Conservation (phyloP, 2,888 invertebrate species). For the Drosophila diplacantha region DNA sequence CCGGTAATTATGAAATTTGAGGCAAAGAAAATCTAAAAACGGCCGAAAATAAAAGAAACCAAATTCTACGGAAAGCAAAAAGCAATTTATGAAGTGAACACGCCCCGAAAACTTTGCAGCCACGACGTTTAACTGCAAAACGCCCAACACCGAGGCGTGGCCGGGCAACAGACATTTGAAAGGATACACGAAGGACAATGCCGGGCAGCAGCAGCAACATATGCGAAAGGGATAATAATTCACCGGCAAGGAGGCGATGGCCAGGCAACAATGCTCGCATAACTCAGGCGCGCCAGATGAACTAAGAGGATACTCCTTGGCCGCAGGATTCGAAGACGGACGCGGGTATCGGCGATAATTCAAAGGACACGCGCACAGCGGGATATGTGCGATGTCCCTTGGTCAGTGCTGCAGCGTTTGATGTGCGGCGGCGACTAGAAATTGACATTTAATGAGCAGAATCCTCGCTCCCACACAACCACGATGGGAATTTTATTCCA, state of each 20-base stretch:
- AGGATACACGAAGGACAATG: slow-evolving; percentile 50
- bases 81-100: slow-evolving; percentile 61
- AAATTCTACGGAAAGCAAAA: slow-evolving; percentile 60
- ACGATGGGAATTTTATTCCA: slow-evolving; percentile 5
- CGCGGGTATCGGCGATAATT: slow-evolving; percentile 28
- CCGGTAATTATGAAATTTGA: slow-evolving; percentile 67
- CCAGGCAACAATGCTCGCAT: slow-evolving; percentile 50
- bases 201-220: slow-evolving; percentile 47
- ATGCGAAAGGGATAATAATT: slow-evolving; percentile 70
- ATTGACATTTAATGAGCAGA: slow-evolving; percentile 68
- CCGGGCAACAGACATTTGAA: slow-evolving; percentile 39
- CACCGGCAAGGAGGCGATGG: slow-evolving; percentile 38
- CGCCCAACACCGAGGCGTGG: slow-evolving; percentile 41
- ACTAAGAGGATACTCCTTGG: slow-evolving; percentile 34
- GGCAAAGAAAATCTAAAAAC: slow-evolving; percentile 38
- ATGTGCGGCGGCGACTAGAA: slow-evolving; percentile 49
- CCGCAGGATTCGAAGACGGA: slow-evolving; percentile 5
- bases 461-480: slow-evolving; percentile 11
- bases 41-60: slow-evolving; percentile 20
- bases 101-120: slow-evolving; percentile 51
- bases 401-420: slow-evolving; percentile 26
- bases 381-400: slow-evolving; percentile 43
- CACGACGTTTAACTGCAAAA: slow-evolving; percentile 46
- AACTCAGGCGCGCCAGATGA: slow-evolving; percentile 54
- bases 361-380: slow-evolving; percentile 64